Evolutionary conservation across 2,113 vertebrate species (phyloP).

Genomic region (Rhabdornis inornatus): DNA sequence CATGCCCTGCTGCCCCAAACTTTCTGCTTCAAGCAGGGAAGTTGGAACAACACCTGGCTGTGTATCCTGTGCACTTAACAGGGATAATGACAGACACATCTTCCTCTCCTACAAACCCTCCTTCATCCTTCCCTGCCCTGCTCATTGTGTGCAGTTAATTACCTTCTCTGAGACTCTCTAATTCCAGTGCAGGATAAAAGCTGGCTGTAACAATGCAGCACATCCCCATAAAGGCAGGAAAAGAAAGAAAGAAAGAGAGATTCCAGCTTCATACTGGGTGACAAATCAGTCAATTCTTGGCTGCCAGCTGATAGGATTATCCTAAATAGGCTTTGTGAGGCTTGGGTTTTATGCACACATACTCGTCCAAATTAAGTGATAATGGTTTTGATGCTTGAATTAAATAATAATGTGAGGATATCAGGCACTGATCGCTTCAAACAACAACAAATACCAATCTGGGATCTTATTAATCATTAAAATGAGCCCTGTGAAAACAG

Average conservation of each 20-base stretch:
- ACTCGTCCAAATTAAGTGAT: slow-evolving; percentile 24
- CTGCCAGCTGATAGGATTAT: slow-evolving; percentile 32
- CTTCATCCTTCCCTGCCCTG: not conserved
- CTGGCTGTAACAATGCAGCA: not conserved
- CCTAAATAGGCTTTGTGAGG: not conserved
- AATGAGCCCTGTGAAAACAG: not conserved
- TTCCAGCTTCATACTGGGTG: not conserved
- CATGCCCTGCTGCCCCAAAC: not conserved
- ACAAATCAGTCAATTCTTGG: slow-evolving; percentile 8
- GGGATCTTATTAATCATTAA: slow-evolving; percentile 12
- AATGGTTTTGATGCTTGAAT: slow-evolving; percentile 37
- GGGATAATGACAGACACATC: not conserved
- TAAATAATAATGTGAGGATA: slow-evolving; percentile 18
- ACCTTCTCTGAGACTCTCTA: not conserved
- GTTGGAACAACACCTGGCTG: not conserved
- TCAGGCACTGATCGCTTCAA: not conserved
- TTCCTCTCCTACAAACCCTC: not conserved
- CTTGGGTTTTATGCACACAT: not conserved
- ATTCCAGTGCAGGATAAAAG: not conserved
- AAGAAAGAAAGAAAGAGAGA: not conserved
- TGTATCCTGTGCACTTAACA: not conserved
- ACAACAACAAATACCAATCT: slow-evolving; percentile 24
- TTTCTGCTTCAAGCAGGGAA: not conserved
- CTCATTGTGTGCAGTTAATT: not conserved
- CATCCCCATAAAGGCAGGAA: not conserved